These are phyloP conservation scores for Oxyteleia sp. DNA, from an alignment of 2,888 invertebrate genomes.

Conservation along the genomic window DNA sequence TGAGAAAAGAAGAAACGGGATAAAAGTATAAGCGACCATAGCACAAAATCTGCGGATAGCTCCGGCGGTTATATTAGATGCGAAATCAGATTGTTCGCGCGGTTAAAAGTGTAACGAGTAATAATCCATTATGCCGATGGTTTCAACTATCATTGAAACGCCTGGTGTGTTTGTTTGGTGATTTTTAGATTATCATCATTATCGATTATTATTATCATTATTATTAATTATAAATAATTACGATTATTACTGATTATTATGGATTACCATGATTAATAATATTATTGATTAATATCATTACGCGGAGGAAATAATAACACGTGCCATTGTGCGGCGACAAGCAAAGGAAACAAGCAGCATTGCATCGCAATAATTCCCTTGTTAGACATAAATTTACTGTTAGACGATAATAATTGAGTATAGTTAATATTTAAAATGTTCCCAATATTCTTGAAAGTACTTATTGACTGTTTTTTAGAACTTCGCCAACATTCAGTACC, in stretches of 20 bases:
- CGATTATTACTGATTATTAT: constrained; percentile 65
- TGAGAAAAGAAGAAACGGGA: too few relatives aligned
- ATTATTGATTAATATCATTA: constrained; percentile 72
- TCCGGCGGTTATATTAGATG: constrained; percentile 50
- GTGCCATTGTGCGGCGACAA: constrained; percentile 86
- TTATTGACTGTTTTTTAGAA: constrained; percentile 86
- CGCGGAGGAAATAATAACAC: constrained; percentile 78
- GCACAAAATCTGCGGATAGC: constrained; percentile 82
- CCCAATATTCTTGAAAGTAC: constrained; percentile 87
- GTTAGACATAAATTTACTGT: constrained; percentile 84
- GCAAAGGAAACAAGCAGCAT: constrained; percentile 81
- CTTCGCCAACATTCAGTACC: constrained; percentile 84
- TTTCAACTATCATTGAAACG: constrained; percentile 77
- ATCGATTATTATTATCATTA: constrained; percentile 65
- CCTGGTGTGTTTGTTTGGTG: constrained; percentile 77
- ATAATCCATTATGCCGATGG: constrained; percentile 79
- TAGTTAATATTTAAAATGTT: constrained; percentile 85
- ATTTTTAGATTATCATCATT: constrained; percentile 77
- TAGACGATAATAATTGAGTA: constrained; percentile 82
- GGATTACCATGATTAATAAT: constrained; percentile 63
- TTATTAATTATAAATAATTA: constrained; percentile 63
- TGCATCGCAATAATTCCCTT: constrained; percentile 82
- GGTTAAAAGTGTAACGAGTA: constrained; percentile 77
- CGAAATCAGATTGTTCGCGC: constrained; percentile 67
- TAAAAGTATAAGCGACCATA: constrained; percentile 81